phyloP scores from a whole-genome alignment of 2,797 vertebrate species.

The Hippocampus kuda region DNA sequence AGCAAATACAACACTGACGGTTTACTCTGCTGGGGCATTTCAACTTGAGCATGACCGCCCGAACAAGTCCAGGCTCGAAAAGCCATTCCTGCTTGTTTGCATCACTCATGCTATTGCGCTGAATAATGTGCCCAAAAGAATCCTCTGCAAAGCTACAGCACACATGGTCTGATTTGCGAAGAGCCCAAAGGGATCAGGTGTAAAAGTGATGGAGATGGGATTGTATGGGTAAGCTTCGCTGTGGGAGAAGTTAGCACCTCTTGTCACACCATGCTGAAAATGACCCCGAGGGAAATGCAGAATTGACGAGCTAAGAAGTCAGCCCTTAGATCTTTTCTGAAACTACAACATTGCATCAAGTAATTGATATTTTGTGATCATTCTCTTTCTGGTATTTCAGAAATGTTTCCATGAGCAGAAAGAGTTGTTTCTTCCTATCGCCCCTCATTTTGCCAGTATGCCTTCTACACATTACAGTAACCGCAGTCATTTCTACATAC shows the following conservation, averaged over 20 bases:
- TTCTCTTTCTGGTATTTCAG: neutral
- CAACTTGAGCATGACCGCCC: slow-evolving; percentile 41
- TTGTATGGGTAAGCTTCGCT: too few relatives aligned
- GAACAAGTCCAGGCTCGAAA: slow-evolving; percentile 48
- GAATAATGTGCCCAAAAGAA: slow-evolving; percentile 16
- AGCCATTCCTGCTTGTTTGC: slow-evolving; percentile 45
- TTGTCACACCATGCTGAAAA: neutral
- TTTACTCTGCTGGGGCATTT: slow-evolving; percentile 23
- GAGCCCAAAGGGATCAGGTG: neutral
- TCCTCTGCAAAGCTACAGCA: slow-evolving; percentile 27
- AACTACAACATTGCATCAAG: neutral
- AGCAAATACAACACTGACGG: slow-evolving; percentile 12
- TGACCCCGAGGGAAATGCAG: neutral
- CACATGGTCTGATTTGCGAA: too few relatives aligned
- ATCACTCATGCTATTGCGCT: slow-evolving; percentile 22
- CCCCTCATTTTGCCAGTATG: too few relatives aligned
- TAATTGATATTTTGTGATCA: neutral
- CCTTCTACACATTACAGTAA: neutral
- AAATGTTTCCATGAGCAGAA: too few relatives aligned
- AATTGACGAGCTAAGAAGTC: neutral
- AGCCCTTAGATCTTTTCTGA: neutral
- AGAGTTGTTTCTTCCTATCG: neutral
- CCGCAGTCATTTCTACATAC: neutral
- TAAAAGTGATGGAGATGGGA: neutral
- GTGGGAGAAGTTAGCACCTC: neutral